Evolutionary conservation across 2,888 invertebrate genomes (phyloP), one percentile per base, ranked within the genome.

Genomic region (Yponomeuta evonymella): DNA sequence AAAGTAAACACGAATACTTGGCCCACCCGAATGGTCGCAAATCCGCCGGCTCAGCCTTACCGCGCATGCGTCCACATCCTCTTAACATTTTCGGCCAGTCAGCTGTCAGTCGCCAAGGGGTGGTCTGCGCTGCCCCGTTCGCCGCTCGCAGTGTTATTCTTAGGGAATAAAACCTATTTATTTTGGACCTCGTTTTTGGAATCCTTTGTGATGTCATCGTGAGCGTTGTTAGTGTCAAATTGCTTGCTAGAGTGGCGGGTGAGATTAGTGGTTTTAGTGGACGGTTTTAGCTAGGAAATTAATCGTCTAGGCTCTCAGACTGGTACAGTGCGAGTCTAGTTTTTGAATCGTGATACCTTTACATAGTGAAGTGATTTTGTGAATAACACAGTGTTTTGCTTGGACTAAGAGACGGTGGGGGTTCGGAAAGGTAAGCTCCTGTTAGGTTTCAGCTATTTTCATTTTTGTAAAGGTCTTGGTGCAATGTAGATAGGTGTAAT

Each of bases 61-160:
- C 9, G 68, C 68, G 68, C 68, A 51, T 48, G 68, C 68, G 68
- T 51, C 6, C 23, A 51, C 23, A 12, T 51, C 23, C n/a, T 43
- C 67, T 15, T 12, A 36, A 33, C 33, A 33, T 67, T 67, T 67
- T 33, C 67, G 29, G 48, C 30, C 51, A 68, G 68, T 68, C 68
- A 68, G 68, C 68, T 68, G 68, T 68, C 51, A 29, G 51, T 23
- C 51, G 68, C 51, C 68, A 12, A 12, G 51, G 67, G 68, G 68
- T 68, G 68, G 68, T 29, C 68, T 51, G 23, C 36, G 23, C 68
- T 48, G 48, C 68, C 68, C 51, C 68, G n/a, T 11, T 33, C 23
- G 11, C 29, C 68, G 29, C n/a, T 48, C 10, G 23, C 12, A 68
- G 68, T 15, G 68, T 68, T 68, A 68, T 29, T 48, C 36, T 68